Percentiles rank a stretch among this genome's conserved stretches.
These are phyloP conservation scores for Crocodylus rhombifer DNA, from an alignment of 2,797 vertebrate species.

Conservation along the genomic window DNA sequence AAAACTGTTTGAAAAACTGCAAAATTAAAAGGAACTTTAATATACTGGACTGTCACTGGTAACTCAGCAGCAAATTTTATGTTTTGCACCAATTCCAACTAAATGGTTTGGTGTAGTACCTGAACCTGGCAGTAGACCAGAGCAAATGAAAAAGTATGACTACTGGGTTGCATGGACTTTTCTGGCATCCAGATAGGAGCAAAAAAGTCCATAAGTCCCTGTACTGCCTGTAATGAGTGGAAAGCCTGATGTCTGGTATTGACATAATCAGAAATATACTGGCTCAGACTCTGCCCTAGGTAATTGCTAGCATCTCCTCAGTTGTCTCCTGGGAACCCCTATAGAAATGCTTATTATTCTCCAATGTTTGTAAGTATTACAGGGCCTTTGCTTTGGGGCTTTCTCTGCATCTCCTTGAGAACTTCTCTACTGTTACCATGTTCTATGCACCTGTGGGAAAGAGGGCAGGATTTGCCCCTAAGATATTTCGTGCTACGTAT, in stretches of 20 bases:
- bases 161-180: neutral
- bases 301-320: neutral
- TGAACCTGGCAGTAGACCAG: neutral
- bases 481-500: slow-evolving; percentile 56
- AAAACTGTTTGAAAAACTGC: neutral
- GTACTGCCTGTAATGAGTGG: neutral
- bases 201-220: neutral
- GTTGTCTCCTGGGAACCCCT: neutral
- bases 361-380: neutral
- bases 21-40: neutral
- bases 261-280: neutral
- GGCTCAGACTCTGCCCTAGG: neutral
- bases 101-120: neutral
- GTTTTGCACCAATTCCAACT: neutral
- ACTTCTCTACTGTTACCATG: neutral
- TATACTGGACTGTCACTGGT: neutral
- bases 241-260: neutral
- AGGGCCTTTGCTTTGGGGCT: neutral
- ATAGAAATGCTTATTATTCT: neutral
- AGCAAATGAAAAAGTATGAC: neutral
- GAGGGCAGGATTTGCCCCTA: slow-evolving; percentile 36
- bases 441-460: neutral
- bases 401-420: neutral
- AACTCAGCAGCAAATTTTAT: neutral
- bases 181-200: too few relatives aligned